phyloP scores from a whole-genome alignment of 2,797 vertebrate species.

The Peromyscus melanophrys region DNA sequence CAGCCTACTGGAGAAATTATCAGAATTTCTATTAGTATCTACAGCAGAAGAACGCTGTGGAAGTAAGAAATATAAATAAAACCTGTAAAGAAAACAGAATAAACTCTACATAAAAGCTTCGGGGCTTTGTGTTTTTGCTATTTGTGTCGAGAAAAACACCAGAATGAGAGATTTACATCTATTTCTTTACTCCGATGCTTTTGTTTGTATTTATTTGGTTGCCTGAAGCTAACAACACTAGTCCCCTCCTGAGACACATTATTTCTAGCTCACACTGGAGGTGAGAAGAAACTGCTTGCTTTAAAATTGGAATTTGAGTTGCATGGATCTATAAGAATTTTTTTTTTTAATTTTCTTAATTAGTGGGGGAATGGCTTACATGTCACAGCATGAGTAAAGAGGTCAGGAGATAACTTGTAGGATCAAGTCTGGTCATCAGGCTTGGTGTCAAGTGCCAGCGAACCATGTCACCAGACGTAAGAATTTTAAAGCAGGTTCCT shows the following conservation, averaged over 20 bases:
- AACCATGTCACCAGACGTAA: background rate
- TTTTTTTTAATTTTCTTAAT: background rate
- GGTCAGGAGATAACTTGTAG: background rate
- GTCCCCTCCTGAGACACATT: background rate
- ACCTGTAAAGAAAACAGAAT: background rate
- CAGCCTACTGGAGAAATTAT: background rate
- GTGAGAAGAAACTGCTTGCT: background rate
- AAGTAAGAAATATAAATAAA: background rate
- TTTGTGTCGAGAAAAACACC: background rate
- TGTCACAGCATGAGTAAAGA: background rate
- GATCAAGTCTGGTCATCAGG: background rate
- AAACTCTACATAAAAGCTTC: fast-evolving
- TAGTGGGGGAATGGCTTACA: background rate
- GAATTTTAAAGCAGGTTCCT: background rate
- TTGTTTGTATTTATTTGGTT: background rate
- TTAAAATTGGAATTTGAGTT: background rate
- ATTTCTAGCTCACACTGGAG: background rate
- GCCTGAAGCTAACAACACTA: background rate
- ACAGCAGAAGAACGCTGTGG: background rate
- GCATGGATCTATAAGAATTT: no score
- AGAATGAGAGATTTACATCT: background rate
- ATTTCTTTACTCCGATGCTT: background rate
- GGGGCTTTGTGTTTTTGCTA: background rate
- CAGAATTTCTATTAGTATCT: background rate
- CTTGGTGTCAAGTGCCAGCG: background rate